Percentiles rank a stretch among this genome's conserved stretches.
These are phyloP conservation scores for Drosophila novamexicana DNA, from an alignment of 1,140 invertebrate genomes.

Conservation along the genomic window DNA sequence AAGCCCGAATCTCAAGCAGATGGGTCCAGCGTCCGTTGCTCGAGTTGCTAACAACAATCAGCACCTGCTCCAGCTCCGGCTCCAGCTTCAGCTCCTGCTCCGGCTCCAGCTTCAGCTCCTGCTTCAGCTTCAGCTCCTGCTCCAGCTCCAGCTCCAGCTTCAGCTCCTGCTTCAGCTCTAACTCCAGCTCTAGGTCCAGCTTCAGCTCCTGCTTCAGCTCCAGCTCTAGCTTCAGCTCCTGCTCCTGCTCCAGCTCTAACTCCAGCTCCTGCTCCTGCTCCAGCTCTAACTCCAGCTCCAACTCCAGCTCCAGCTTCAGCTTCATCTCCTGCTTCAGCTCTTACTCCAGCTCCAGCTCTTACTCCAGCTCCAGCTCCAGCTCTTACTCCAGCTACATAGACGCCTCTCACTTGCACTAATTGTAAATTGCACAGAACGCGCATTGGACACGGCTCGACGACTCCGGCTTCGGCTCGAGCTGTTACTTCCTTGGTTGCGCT, in stretches of 20 bases:
- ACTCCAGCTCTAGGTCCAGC: too few species aligned
- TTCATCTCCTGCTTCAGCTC: constrained; percentile 1
- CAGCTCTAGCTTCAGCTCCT: too few species aligned
- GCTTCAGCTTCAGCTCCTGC: too few species aligned
- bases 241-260: too few species aligned
- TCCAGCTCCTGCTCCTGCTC: too few species aligned
- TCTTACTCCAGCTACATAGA: constrained; percentile 8
- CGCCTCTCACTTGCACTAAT: constrained; percentile 42
- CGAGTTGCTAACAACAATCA: background rate
- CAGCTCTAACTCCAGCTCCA: constrained; percentile 7
- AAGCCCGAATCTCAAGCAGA: too few species aligned
- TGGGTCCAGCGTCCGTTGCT: too few species aligned
- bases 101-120: background rate
- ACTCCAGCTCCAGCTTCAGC: background rate
- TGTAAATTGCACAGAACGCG: constrained; percentile 40
- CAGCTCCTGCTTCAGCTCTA: too few species aligned
- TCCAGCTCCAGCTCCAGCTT: too few species aligned
- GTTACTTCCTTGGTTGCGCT: background rate
- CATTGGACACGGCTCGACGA: constrained; percentile 24
- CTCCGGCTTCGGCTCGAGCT: background rate
- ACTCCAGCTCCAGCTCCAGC: background rate
- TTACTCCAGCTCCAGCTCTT: constrained; percentile 10
- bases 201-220: too few species aligned
- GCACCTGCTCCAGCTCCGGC: constrained; percentile 11
- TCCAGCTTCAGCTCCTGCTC: background rate